A percentile compares a stretch with the other conserved stretches of the same genome.
These are phyloP conservation scores for Saxicola maurus DNA, from an alignment of 2,797 vertebrate species.

Conservation along the genomic window DNA sequence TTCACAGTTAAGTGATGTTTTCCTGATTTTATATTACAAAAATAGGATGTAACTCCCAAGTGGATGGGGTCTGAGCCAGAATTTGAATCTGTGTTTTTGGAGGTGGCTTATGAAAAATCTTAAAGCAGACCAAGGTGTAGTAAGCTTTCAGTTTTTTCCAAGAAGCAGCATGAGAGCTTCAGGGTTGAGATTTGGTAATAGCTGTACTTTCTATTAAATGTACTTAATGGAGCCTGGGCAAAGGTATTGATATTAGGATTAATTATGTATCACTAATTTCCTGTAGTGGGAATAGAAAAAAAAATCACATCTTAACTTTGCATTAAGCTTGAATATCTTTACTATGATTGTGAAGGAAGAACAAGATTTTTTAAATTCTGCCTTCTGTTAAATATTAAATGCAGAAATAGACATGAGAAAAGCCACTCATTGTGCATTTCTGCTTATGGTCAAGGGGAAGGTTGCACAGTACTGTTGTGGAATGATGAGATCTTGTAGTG, in stretches of 20 bases:
- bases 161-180: background rate
- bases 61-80: background rate
- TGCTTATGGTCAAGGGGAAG: background rate
- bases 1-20: background rate
- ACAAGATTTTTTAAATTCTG: background rate
- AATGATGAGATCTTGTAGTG: background rate
- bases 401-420: background rate
- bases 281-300: background rate
- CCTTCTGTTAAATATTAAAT: background rate
- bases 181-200: background rate
- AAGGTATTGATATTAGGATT: background rate
- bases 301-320: background rate
- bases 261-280: constrained; percentile 25
- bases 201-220: background rate
- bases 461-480: background rate
- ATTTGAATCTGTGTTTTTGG: background rate
- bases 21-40: background rate
- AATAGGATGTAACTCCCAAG: background rate
- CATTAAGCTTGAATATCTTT: background rate
- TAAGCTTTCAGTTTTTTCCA: background rate
- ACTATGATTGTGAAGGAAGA: background rate
- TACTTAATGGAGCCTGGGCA: background rate
- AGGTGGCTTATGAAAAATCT: background rate
- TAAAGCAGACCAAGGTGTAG: background rate
- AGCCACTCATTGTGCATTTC: background rate